Evolutionary conservation across 2,113 vertebrate genomes (phyloP), one percentile per base, ranked within the genome.

Genomic region (Octodon degus): DNA sequence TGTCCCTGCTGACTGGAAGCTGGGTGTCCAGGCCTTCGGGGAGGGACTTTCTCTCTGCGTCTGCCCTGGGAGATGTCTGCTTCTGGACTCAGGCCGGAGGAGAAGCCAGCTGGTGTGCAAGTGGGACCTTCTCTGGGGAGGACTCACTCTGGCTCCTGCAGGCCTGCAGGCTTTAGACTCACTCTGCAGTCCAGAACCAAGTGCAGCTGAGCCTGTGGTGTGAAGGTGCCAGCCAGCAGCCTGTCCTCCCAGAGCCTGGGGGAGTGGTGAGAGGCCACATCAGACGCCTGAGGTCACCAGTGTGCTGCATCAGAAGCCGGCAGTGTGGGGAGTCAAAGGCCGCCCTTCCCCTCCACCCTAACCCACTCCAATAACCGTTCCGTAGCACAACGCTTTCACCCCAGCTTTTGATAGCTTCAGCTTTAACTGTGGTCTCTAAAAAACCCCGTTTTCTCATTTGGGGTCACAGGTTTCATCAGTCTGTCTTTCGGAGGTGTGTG

Each of bases 291-390:
- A 76, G 84, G 25, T 2, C 0, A 10, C 1, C 5, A 30, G 43
- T 1, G 0, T 12, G 0, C 82, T 37, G 40, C 70, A 80, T 81
- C 62, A 97, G 90, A 62, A 83, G 67, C 43, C 11, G 0, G 43
- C 14, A 1, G 16, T 22, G 91, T 88, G 92, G 63, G 86, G 65
- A 92, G 86, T 55, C 30, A 88, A 72, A 97, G 82, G 92, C 63
- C 92, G 94, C 83, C 55, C 93, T 96, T 97, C 40, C 85, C 72
- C 17, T 95, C 86, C 96, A 34, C 87, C 82, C 79, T 24, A 89
- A 62, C 70, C 72, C 50, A 19, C 94, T 88, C 7, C 0, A 53
- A 88, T 62, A 2, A 0, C 4, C 92, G 94, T 91, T 89, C 86
- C 12, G 30, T 76, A 92, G 16, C 68, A 60, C 91, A 67, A 1